Evolutionary conservation across 2,888 invertebrate species (phyloP).

Genomic region (Synergus japonicus): DNA sequence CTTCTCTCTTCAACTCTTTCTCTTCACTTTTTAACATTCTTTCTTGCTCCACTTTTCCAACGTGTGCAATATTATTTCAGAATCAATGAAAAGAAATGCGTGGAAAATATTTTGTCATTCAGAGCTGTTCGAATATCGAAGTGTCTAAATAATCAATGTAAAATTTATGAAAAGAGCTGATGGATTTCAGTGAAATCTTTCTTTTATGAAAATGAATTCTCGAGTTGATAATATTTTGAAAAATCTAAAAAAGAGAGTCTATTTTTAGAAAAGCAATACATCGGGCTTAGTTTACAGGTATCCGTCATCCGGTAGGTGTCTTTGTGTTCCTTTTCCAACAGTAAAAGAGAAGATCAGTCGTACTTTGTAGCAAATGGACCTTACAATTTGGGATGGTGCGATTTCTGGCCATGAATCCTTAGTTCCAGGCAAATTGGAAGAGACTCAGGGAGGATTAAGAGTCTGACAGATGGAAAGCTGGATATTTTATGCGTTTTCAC

Average conservation of each 20-base stretch:
- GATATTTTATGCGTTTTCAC: background rate
- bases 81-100: background rate
- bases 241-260: background rate
- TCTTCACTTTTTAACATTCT: constrained; percentile 44
- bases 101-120: background rate
- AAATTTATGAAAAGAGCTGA: background rate
- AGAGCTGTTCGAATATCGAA: background rate
- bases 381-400: background rate
- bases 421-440: constrained; percentile 18
- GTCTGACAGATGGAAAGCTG: background rate
- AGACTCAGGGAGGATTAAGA: too few relatives aligned
- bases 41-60: constrained; percentile 46
- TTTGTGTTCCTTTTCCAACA: constrained; percentile 26
- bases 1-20: constrained; percentile 43
- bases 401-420: background rate
- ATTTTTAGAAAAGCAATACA: constrained; percentile 20
- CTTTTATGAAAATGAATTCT: too few relatives aligned
- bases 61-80: background rate
- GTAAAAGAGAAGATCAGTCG: constrained; percentile 19
- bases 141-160: background rate
- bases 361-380: constrained; percentile 21
- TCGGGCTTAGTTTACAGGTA: constrained; percentile 26
- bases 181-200: background rate
- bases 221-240: too few relatives aligned
- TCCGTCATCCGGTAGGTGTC: constrained; percentile 15